Conservation (phyloP, 2,888 invertebrate genomes). For the Leucophenga maculata region DNA sequence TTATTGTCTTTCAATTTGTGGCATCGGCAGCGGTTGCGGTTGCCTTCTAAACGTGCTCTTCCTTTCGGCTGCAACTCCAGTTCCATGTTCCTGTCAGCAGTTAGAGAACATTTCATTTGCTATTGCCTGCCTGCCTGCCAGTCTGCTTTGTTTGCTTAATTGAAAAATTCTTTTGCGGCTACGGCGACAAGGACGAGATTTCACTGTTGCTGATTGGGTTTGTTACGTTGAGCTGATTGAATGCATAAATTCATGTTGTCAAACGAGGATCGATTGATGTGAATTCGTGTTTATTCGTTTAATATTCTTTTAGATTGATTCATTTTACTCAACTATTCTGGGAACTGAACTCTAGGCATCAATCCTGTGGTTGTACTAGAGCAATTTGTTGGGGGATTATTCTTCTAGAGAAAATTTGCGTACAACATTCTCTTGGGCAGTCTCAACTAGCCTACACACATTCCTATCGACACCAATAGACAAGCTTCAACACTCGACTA, state of each 20-base stretch:
- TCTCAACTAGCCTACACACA: too few species aligned
- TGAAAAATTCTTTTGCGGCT: constrained; percentile 8
- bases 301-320: too few species aligned
- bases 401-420: too few species aligned
- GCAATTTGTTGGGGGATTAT: too few species aligned
- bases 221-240: constrained; percentile 3
- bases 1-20: constrained; percentile 70
- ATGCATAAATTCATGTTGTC: not conserved
- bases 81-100: not conserved
- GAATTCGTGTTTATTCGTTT: too few species aligned
- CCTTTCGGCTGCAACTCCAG: not conserved
- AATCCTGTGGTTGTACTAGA: too few species aligned
- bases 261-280: too few species aligned
- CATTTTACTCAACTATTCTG: too few species aligned
- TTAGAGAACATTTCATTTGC: not conserved
- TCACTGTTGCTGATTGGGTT: constrained; percentile 10
- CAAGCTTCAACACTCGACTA: too few species aligned
- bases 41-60: constrained; percentile 25
- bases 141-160: constrained; percentile 14
- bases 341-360: too few species aligned
- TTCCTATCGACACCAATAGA: too few species aligned
- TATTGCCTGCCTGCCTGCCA: constrained; percentile 2
- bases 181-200: not conserved
- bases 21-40: constrained; percentile 35
- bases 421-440: too few species aligned